These are phyloP conservation scores for Atractosteus spatula DNA, from an alignment of 2,113 vertebrate genomes.

Conservation along the genomic window DNA sequence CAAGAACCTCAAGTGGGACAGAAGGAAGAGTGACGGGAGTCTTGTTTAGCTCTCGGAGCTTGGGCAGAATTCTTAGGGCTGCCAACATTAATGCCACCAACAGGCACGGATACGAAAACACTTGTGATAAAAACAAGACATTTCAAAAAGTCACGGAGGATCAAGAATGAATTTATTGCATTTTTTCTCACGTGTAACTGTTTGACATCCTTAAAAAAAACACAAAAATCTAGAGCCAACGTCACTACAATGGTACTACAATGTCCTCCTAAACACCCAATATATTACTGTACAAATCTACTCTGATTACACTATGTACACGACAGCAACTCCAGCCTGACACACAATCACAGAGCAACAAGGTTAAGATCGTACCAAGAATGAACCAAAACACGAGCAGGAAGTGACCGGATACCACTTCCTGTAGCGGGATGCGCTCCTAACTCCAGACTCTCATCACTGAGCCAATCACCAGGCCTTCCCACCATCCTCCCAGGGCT, in stretches of 20 bases:
- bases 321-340: conserved; percentile 23
- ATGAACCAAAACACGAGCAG: not conserved
- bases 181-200: too few relatives aligned
- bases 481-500: too few relatives aligned
- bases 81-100: too few relatives aligned
- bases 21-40: too few relatives aligned
- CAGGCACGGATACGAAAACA: too few relatives aligned
- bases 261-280: conserved; percentile 41
- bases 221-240: conserved; percentile 13
- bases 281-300: conserved; percentile 69
- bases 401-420: not conserved
- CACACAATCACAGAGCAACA: not conserved
- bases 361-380: not conserved
- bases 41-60: too few relatives aligned
- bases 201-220: conserved; percentile 16
- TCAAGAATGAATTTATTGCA: too few relatives aligned
- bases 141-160: too few relatives aligned
- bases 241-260: conserved; percentile 14
- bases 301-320: conserved; percentile 56
- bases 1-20: too few relatives aligned
- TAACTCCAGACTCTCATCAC: not conserved
- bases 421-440: not conserved
- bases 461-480: not conserved
- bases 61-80: too few relatives aligned
- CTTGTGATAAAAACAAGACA: too few relatives aligned